Conservation (phyloP, 1,140 invertebrate species). For the Cyrtorhinus lividipennis region DNA sequence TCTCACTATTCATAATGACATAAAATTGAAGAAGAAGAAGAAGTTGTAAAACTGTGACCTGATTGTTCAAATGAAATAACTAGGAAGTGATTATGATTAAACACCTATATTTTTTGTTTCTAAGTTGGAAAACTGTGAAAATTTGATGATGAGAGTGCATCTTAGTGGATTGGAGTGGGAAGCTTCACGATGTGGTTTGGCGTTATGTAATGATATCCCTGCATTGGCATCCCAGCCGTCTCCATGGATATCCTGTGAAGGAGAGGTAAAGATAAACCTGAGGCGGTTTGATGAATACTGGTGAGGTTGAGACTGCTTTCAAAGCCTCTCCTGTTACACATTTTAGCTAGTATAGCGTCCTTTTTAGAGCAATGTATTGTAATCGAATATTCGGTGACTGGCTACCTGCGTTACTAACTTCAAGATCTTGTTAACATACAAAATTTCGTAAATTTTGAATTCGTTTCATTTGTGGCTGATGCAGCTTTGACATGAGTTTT, state of each 20-base stretch:
- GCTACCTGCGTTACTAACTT: too few relatives aligned
- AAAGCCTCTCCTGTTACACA: too few relatives aligned
- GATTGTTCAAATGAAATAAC: neutral
- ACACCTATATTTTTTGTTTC: neutral
- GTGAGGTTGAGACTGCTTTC: too few relatives aligned
- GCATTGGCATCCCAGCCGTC: slow-evolving; percentile 73
- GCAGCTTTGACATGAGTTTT: too few relatives aligned
- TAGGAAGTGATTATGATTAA: neutral
- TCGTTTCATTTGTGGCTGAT: too few relatives aligned
- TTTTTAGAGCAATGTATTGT: too few relatives aligned
- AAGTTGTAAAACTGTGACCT: neutral
- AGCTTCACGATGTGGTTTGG: slow-evolving; percentile 77
- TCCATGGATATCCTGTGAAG: slow-evolving; percentile 80
- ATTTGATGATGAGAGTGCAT: too few relatives aligned
- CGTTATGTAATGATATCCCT: slow-evolving; percentile 78
- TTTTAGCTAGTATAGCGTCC: too few relatives aligned
- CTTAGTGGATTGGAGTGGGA: slow-evolving; percentile 61
- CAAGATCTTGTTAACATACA: too few relatives aligned
- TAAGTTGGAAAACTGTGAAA: neutral
- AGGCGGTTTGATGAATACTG: too few relatives aligned
- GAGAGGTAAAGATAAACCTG: slow-evolving; percentile 19
- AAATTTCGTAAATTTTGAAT: too few relatives aligned
- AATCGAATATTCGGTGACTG: too few relatives aligned
- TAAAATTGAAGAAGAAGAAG: neutral
- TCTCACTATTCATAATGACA: neutral